A percentile compares a stretch with the other conserved stretches of the same genome.
phyloP scores from a whole-genome alignment of 2,113 vertebrate genomes.

The Caranx ignobilis region DNA sequence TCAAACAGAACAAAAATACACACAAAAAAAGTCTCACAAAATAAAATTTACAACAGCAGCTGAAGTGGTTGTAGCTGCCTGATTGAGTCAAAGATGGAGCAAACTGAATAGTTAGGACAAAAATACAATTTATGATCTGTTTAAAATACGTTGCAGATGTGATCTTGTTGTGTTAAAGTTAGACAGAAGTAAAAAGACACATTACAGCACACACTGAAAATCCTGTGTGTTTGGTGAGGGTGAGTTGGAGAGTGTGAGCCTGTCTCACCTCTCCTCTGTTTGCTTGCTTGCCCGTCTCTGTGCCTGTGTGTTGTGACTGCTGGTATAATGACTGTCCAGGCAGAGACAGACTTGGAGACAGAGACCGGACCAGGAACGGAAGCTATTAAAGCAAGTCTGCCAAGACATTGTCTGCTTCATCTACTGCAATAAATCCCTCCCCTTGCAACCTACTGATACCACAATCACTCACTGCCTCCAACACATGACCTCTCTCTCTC shows the following conservation, averaged over 20 bases:
- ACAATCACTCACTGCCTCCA: constrained; percentile 11
- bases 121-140: neutral
- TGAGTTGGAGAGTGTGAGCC: neutral
- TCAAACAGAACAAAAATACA: neutral
- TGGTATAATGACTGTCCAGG: constrained; percentile 50
- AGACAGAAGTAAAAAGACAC: too few species aligned
- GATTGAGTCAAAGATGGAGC: neutral
- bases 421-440: constrained; percentile 53
- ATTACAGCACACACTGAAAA: neutral
- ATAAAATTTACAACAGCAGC: neutral
- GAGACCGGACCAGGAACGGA: constrained; percentile 49
- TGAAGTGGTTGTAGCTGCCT: neutral
- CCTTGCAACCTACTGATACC: neutral
- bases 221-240: neutral
- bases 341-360: constrained; percentile 58
- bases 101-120: neutral
- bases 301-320: constrained; percentile 55
- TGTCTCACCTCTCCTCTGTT: constrained; percentile 11
- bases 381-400: constrained; percentile 61
- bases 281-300: constrained; percentile 18
- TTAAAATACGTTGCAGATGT: neutral
- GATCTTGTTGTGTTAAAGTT: too few species aligned
- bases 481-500: neutral
- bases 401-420: constrained; percentile 49
- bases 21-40: neutral